These are phyloP conservation scores for Chinchilla lanigera DNA, from an alignment of 2,113 vertebrate genomes.

Conservation along the genomic window DNA sequence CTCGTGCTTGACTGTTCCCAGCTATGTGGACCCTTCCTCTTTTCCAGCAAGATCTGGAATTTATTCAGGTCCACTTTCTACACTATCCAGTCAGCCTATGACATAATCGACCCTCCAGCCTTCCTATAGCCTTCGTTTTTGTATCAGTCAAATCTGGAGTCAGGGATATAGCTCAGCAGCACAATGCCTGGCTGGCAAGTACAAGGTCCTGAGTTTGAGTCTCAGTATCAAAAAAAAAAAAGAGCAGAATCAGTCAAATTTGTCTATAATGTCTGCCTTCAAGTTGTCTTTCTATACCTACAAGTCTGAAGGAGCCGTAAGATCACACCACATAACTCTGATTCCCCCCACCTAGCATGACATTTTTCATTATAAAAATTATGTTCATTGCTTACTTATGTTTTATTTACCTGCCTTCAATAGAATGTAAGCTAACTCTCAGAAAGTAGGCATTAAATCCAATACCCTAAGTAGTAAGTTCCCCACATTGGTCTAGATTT, in stretches of 20 bases:
- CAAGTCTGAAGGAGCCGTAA: background rate
- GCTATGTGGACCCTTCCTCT: accelerated
- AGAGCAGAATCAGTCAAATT: background rate
- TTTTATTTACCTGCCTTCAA: background rate
- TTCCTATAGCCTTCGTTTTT: background rate
- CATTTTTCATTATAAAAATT: background rate
- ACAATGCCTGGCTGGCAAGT: no score
- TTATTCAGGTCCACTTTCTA: background rate
- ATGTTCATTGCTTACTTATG: background rate
- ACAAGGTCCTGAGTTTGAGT: no score
- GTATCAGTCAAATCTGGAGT: background rate
- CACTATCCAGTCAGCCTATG: background rate
- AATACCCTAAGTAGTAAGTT: background rate
- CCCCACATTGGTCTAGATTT: background rate
- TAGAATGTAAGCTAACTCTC: background rate
- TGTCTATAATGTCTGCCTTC: background rate
- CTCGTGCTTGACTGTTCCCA: background rate
- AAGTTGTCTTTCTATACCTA: background rate
- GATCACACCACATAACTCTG: background rate
- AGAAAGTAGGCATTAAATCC: background rate
- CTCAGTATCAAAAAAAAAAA: no score
- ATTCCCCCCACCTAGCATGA: background rate
- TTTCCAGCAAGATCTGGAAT: background rate
- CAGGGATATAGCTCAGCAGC: no score
- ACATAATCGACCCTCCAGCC: no score